Percentiles rank a stretch among this genome's conserved stretches.
phyloP scores from a whole-genome alignment of 2,797 vertebrate genomes.

The Merluccius polli region DNA sequence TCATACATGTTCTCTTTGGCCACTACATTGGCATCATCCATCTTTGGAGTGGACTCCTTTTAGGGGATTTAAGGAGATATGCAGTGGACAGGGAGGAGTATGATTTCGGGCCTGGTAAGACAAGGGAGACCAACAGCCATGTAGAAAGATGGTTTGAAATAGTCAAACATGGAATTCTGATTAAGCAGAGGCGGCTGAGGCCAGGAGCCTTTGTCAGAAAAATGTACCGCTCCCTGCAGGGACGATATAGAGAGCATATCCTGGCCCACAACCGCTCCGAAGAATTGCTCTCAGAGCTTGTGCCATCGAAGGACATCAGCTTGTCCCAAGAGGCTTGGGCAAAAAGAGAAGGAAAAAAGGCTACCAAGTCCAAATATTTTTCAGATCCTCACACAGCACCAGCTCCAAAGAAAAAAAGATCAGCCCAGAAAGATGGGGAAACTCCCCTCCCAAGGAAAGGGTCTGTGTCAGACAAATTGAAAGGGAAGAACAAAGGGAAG shows the following conservation, averaged over 20 bases:
- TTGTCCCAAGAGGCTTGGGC: conserved; percentile 6
- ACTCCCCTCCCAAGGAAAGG: no score
- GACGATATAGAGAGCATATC: conserved; percentile 22
- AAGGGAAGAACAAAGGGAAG: no score
- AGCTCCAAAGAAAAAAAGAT: not conserved
- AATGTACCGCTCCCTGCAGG: conserved; percentile 28
- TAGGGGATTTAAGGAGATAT: conserved; percentile 22
- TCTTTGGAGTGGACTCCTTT: conserved; percentile 21
- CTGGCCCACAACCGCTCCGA: conserved; percentile 3
- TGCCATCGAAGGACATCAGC: not conserved
- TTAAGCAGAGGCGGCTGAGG: conserved; percentile 10
- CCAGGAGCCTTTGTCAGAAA: conserved; percentile 16
- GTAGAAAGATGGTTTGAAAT: conserved; percentile 33
- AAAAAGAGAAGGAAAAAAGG: conserved; percentile 2
- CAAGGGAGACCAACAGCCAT: conserved; percentile 26
- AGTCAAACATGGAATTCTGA: conserved; percentile 23
- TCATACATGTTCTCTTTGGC: conserved; percentile 18
- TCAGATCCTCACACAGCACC: not conserved
- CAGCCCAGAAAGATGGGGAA: no score
- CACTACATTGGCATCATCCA: conserved; percentile 22
- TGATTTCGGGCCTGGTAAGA: not conserved
- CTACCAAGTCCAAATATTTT: conserved; percentile 3
- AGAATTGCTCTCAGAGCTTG: not conserved
- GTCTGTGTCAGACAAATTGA: no score
- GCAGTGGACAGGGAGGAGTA: conserved; percentile 11